These are phyloP conservation scores for Drosophila sechellia DNA, from an alignment of 1,140 invertebrate species.

Conservation along the genomic window DNA sequence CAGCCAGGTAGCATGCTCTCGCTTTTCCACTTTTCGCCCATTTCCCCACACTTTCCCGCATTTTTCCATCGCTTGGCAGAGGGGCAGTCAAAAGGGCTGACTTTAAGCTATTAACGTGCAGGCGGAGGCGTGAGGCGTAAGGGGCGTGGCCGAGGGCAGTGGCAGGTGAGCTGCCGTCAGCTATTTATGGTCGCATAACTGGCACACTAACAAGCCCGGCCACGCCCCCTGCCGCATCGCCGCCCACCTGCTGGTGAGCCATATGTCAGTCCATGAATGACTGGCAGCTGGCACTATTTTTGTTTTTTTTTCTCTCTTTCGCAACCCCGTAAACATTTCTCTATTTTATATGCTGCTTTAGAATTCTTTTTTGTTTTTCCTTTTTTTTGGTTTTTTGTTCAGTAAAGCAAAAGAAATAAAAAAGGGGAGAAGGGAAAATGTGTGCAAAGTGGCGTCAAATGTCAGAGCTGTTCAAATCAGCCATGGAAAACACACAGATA, in stretches of 20 bases:
- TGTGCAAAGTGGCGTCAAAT: slow-evolving; percentile 77
- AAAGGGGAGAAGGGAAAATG: slow-evolving; percentile 18
- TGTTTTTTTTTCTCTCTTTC: not conserved
- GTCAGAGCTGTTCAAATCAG: slow-evolving; percentile 76
- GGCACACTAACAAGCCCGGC: slow-evolving; percentile 61
- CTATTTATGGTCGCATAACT: slow-evolving; percentile 78
- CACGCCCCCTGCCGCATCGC: slow-evolving; percentile 13
- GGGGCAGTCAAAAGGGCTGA: slow-evolving; percentile 67
- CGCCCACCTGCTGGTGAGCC: slow-evolving; percentile 35
- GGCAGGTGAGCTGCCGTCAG: slow-evolving; percentile 51
- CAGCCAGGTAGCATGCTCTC: slow-evolving; percentile 18
- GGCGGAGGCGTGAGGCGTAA: slow-evolving; percentile 11
- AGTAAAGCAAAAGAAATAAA: slow-evolving; percentile 46
- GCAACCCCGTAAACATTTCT: slow-evolving; percentile 46
- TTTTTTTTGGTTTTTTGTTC: slow-evolving; percentile 35
- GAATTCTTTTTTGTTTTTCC: slow-evolving; percentile 44
- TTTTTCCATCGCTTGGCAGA: slow-evolving; percentile 1
- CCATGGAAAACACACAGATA: slow-evolving; percentile 49
- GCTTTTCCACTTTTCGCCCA: not conserved
- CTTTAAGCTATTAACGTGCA: slow-evolving; percentile 76
- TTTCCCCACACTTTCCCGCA: not conserved
- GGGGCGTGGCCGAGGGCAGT: slow-evolving; percentile 10
- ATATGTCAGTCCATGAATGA: slow-evolving; percentile 74
- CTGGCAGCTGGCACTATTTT: slow-evolving; percentile 44
- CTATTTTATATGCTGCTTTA: slow-evolving; percentile 59